Base-by-base conservation (phyloP, 1,140 invertebrate species). In the Platyscapa corneri region DNA sequence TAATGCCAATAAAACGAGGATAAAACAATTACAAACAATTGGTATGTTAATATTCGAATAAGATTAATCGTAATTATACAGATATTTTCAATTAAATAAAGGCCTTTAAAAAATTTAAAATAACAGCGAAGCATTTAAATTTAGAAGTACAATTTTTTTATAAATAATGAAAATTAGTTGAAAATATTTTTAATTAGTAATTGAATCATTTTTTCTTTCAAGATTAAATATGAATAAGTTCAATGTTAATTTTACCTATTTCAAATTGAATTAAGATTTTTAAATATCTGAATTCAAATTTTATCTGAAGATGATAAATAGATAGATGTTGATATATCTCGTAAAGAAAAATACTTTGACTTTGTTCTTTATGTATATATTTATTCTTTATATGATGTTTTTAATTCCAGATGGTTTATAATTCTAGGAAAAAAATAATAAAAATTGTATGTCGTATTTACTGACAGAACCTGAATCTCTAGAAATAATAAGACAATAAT, bases 401-500 rank as follows among this genome's bases (percentile, higher is more conserved):
- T n/a, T n/a, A n/a, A n/a, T n/a, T n/a, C n/a, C n/a, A n/a, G 5
- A n/a, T 82, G 6, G 30, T 53, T 72, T 27, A 34, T 53, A 67
- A 53, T 6, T 0, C 70, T 65, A 72, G 0, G 8, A 14, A 46
- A n/a, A 30, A 82, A n/a, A 60, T 6, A 65, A 70, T 34, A 76
- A 77, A 77, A 27, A 42, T 75, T 83, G 23, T 64, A 77, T 65
- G 82, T 46, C 53, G 56, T 79, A 64, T 84, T 83, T 74, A 27
- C 82, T 77, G 60, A 34, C 2, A 84, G 76, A 78, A 84, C 42
- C 30, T 30, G 27, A 75, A 83, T 60, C 14, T 77, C 16, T 49
- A 76, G 56, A 18, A 53, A 82, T 16, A 82, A 49, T 32, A 78
- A 84, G 83, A 84, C 83, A 84, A 84, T 84, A 84, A 84, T 56